These are phyloP conservation scores for Channa striata DNA, from an alignment of 2,797 vertebrate genomes.

Conservation along the genomic window DNA sequence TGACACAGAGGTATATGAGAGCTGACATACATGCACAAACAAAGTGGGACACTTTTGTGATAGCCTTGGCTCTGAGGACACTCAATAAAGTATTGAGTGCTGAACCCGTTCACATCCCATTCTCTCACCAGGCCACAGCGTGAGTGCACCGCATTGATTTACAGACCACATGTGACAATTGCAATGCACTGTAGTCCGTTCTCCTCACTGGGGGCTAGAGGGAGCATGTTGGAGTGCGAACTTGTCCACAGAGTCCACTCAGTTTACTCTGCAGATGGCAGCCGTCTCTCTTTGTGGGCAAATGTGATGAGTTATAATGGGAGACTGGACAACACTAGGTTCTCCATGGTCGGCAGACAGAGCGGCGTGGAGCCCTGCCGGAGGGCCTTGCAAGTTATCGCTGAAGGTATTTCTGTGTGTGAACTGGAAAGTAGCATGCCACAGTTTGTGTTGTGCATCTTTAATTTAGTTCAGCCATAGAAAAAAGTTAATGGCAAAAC, in stretches of 20 bases:
- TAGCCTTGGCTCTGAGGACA: conserved; percentile 56
- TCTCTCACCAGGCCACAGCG: conserved; percentile 46
- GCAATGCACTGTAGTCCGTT: conserved; percentile 55
- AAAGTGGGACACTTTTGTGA: conserved; percentile 37
- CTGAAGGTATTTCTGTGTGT: conserved; percentile 49
- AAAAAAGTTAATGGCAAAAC: conserved; percentile 33
- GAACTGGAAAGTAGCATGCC: background rate
- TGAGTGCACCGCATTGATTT: conserved; percentile 70
- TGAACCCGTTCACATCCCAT: conserved; percentile 34
- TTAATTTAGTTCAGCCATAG: conserved; percentile 7
- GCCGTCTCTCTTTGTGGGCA: background rate
- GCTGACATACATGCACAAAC: conserved; percentile 44
- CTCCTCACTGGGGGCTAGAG: conserved; percentile 15
- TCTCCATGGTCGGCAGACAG: conserved; percentile 44
- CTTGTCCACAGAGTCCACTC: conserved; percentile 5
- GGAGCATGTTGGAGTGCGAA: conserved; percentile 2
- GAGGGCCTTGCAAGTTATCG: conserved; percentile 29
- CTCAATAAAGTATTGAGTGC: conserved; percentile 74
- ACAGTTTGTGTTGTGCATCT: conserved; percentile 9
- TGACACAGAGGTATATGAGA: conserved; percentile 38
- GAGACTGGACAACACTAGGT: background rate
- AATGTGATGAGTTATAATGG: conserved; percentile 3
- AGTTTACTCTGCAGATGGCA: conserved; percentile 9
- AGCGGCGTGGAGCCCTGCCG: conserved; percentile 37
- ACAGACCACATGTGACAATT: conserved; percentile 61